Conservation (phyloP, 1,140 invertebrate genomes). For the Mya arenaria region DNA sequence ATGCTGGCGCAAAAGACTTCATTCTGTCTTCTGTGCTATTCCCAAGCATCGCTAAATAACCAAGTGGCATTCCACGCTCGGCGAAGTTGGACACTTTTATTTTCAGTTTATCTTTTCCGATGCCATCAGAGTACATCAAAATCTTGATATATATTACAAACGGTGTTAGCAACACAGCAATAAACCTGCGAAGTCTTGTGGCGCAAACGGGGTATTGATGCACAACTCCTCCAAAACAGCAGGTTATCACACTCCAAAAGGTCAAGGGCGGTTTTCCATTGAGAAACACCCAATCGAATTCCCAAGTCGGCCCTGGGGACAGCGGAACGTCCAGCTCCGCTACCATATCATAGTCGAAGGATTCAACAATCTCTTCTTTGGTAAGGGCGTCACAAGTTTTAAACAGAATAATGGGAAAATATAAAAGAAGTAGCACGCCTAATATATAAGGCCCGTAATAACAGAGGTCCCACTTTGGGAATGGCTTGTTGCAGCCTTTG, state of each 20-base stretch:
- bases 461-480: not conserved
- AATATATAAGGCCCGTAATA: conserved; percentile 27
- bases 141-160: conserved; percentile 5
- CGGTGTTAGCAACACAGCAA: conserved; percentile 3
- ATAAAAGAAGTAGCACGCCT: conserved; percentile 22
- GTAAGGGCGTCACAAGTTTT: not conserved
- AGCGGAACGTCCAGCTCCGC: not conserved
- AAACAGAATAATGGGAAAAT: conserved; percentile 29
- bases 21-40: not conserved
- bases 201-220: not conserved
- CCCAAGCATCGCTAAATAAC: conserved; percentile 15
- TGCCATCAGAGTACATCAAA: not conserved
- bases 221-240: not conserved
- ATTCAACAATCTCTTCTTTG: not conserved
- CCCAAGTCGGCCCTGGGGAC: not conserved
- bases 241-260: not conserved
- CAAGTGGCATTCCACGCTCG: not conserved
- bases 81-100: not conserved
- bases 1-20: conserved; percentile 16
- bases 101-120: not conserved
- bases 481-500: not conserved
- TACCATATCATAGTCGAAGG: not conserved
- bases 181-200: conserved; percentile 3
- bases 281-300: conserved; percentile 10
- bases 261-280: conserved; percentile 12